Conservation (phyloP, 2,113 vertebrate species). For the Prionailurus bengalensis region DNA sequence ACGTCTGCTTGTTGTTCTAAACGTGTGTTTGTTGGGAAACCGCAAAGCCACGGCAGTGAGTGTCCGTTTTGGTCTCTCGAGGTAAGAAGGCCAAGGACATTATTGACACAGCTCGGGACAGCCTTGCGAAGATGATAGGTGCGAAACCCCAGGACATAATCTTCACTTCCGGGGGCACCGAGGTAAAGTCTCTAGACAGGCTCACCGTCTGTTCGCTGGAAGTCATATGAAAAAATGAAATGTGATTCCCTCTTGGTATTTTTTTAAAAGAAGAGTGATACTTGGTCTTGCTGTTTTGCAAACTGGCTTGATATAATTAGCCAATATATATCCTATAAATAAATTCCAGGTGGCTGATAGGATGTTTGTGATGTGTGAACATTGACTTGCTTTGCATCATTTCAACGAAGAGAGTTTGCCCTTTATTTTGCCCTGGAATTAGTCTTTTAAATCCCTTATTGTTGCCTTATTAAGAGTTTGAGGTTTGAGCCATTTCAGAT, state of each 20-base stretch:
- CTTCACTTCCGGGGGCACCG: slow-evolving; percentile 97
- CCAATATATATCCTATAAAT: neutral
- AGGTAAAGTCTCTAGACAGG: slow-evolving; percentile 88
- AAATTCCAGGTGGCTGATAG: neutral
- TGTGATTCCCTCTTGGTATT: neutral
- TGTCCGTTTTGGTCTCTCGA: slow-evolving; percentile 69
- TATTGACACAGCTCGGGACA: slow-evolving; percentile 90
- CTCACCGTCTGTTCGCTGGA: accelerated
- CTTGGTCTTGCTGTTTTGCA: neutral
- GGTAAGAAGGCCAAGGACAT: slow-evolving; percentile 93
- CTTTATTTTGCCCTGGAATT: neutral
- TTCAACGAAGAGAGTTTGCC: neutral
- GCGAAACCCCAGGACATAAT: slow-evolving; percentile 92
- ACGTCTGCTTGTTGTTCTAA: neutral
- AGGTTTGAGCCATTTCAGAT: neutral
- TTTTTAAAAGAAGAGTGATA: neutral
- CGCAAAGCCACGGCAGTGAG: neutral
- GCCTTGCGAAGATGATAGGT: slow-evolving; percentile 92
- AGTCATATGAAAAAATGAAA: accelerated
- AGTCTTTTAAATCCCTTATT: neutral
- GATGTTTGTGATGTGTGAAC: neutral
- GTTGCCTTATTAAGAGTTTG: neutral
- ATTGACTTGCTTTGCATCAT: neutral
- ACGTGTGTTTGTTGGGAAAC: accelerated
- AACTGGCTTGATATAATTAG: neutral